phyloP scores from a whole-genome alignment of 1,140 invertebrate genomes.

The Hyles vespertilio region DNA sequence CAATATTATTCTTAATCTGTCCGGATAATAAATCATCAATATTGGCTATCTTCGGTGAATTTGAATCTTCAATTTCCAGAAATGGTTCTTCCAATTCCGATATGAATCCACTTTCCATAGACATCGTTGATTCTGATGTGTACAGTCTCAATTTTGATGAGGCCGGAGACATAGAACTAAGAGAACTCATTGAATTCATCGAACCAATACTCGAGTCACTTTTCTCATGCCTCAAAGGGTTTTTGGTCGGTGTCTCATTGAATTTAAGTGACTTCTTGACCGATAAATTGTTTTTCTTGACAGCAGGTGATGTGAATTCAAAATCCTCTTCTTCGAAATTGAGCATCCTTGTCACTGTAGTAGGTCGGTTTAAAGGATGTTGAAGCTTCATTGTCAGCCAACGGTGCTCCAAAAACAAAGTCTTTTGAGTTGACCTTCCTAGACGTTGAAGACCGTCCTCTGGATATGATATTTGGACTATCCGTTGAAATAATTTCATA shows the following conservation, averaged over 20 bases:
- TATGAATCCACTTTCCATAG: conserved; percentile 63
- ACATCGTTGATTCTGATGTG: conserved; percentile 52
- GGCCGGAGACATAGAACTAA: conserved; percentile 27
- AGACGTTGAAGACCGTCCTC: conserved; percentile 38
- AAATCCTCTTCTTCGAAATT: conserved; percentile 58
- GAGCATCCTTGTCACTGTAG: conserved; percentile 42
- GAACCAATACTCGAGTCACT: conserved; percentile 50
- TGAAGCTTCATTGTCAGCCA: conserved; percentile 54
- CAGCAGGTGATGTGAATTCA: conserved; percentile 53
- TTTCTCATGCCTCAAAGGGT: conserved; percentile 37
- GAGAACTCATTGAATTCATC: conserved; percentile 30
- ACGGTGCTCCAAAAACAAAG: conserved; percentile 65
- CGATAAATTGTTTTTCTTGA: conserved; percentile 31
- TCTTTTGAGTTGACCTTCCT: conserved; percentile 52
- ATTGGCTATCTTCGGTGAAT: conserved; percentile 53
- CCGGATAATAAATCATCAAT: conserved; percentile 54
- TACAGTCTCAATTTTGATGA: conserved; percentile 36
- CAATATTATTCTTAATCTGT: conserved; percentile 50
- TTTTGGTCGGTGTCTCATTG: conserved; percentile 44
- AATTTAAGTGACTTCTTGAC: conserved; percentile 64
- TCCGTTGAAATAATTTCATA: conserved; percentile 73
- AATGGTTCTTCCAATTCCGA: conserved; percentile 61
- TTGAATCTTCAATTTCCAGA: conserved; percentile 54
- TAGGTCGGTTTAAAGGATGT: conserved; percentile 64
- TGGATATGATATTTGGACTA: conserved; percentile 64